phyloP scores from a whole-genome alignment of 2,797 vertebrate species.

The Syngnathus acus region DNA sequence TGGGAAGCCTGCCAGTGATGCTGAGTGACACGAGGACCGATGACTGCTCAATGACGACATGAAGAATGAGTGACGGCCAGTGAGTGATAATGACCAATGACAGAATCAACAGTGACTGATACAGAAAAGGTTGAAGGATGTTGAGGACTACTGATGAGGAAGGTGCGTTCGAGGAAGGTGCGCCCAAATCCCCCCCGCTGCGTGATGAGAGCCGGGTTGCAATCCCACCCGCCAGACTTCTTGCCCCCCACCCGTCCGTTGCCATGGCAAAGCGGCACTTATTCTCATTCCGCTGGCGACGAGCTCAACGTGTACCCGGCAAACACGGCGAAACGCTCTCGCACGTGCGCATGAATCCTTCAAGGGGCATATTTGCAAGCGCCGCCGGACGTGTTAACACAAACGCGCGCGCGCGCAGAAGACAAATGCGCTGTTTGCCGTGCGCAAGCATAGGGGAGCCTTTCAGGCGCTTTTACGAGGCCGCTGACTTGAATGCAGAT shows the following conservation, averaged over 20 bases:
- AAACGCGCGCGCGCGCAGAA: neutral
- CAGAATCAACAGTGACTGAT: neutral
- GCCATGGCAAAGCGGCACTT: constrained; percentile 59
- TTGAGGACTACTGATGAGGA: neutral
- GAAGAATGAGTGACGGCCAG: neutral
- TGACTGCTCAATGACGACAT: neutral
- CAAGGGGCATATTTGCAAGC: neutral
- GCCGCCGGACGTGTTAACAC: neutral
- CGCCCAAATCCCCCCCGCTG: constrained; percentile 29
- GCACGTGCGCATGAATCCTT: constrained; percentile 13
- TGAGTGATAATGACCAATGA: neutral
- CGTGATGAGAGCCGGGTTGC: constrained; percentile 44
- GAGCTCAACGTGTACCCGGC: constrained; percentile 44
- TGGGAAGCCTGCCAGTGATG: neutral
- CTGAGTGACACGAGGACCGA: neutral
- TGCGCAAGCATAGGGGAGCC: constrained; percentile 31
- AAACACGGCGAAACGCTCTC: constrained; percentile 29
- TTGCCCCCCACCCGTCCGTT: constrained; percentile 53
- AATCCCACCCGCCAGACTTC: constrained; percentile 34
- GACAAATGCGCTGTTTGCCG: constrained; percentile 34
- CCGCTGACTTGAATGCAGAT: constrained; percentile 48
- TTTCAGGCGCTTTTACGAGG: constrained; percentile 9
- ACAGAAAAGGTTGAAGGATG: neutral
- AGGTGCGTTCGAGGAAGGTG: too few relatives aligned
- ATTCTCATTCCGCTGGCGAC: constrained; percentile 56